Conservation (phyloP, 2,888 invertebrate genomes). For the Caradrina kadenii region DNA sequence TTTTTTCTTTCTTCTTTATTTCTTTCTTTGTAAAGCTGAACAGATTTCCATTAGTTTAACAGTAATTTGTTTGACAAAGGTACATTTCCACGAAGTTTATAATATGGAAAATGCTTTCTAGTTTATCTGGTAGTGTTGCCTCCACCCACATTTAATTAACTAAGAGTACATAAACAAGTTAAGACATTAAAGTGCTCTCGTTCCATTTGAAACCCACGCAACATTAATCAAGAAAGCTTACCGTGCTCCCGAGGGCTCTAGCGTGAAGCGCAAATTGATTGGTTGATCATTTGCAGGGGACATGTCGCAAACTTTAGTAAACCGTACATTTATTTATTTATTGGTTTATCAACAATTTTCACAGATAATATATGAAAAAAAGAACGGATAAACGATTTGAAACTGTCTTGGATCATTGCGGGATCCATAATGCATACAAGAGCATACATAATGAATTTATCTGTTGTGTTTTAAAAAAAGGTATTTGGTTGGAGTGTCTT, state of each 20-base stretch:
- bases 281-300: conserved; percentile 44
- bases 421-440: too few species aligned
- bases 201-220: conserved; percentile 36
- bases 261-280: conserved; percentile 56
- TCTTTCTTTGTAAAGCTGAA: too few species aligned
- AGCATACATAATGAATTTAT: too few species aligned
- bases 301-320: conserved; percentile 34
- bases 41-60: too few species aligned
- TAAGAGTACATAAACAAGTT: conserved; percentile 15
- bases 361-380: too few species aligned
- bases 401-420: too few species aligned
- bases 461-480: too few species aligned
- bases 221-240: conserved; percentile 59
- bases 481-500: too few species aligned
- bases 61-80: not conserved
- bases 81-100: not conserved
- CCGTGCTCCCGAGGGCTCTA: conserved; percentile 32
- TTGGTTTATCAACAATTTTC: too few species aligned
- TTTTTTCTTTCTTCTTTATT: too few species aligned
- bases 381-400: too few species aligned
- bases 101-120: not conserved
- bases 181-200: conserved; percentile 11
- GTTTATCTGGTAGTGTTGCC: not conserved
- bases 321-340: conserved; percentile 11
- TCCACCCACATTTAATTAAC: conserved; percentile 6